Evolutionary conservation across 2,113 vertebrate species (phyloP).

Genomic region (Dolichotis patagonum): DNA sequence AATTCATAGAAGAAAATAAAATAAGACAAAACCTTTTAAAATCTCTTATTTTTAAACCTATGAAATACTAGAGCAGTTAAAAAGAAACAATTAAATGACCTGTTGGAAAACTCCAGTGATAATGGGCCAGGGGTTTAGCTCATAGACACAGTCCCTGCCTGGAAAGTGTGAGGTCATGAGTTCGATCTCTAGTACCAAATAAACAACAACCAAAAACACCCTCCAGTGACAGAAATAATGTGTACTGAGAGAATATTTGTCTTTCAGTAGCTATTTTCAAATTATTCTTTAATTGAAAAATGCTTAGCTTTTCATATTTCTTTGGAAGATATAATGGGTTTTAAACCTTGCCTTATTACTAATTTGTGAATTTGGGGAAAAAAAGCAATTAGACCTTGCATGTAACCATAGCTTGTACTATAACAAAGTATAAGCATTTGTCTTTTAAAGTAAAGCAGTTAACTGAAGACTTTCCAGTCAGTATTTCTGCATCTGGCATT

Average conservation of each 20-base stretch:
- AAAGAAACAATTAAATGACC: slow-evolving; percentile 3
- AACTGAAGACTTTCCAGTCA: neutral
- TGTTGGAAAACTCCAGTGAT: neutral
- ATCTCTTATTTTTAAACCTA: neutral
- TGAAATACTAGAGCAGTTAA: neutral
- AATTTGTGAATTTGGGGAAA: neutral
- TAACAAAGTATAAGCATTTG: neutral
- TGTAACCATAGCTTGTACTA: slow-evolving; percentile 33
- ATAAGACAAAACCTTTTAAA: slow-evolving; percentile 3
- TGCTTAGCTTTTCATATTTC: slow-evolving; percentile 37
- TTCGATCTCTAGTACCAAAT: no score
- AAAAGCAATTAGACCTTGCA: slow-evolving; percentile 17
- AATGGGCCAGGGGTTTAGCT: no score
- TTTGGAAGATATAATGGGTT: neutral
- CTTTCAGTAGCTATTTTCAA: slow-evolving; percentile 1
- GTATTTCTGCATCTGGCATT: neutral
- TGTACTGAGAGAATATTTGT: neutral
- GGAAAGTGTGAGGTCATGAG: no score
- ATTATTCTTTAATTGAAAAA: neutral
- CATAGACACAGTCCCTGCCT: no score
- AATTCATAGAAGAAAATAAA: neutral
- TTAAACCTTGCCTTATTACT: slow-evolving; percentile 45
- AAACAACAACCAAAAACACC: no score
- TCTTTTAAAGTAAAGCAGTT: slow-evolving; percentile 21
- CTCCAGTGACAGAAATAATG: neutral